A percentile compares a stretch with the other conserved stretches of the same genome.
These are phyloP conservation scores for Beaufortia kweichowensis DNA, from an alignment of 2,113 vertebrate species.

Conservation along the genomic window DNA sequence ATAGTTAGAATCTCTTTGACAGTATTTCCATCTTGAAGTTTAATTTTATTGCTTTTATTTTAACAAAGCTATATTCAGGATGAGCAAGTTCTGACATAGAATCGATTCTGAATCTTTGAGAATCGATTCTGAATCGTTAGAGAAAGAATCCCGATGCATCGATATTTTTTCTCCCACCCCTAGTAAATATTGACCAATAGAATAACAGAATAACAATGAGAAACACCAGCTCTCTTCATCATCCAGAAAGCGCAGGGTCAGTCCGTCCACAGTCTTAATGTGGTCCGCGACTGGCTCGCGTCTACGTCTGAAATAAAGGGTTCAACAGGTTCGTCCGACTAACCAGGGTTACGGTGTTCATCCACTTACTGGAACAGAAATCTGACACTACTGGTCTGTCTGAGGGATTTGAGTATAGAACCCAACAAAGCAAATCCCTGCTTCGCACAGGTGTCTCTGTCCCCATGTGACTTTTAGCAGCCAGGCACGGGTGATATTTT, in stretches of 20 bases:
- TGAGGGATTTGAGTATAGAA: conserved; percentile 49
- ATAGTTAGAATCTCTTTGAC: too few species aligned
- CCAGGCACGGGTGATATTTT: conserved; percentile 14
- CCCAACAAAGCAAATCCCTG: conserved; percentile 57
- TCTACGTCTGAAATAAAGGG: conserved; percentile 48
- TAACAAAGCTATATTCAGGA: too few species aligned
- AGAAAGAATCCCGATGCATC: too few species aligned
- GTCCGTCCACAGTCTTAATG: conserved; percentile 48
- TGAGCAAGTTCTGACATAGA: too few species aligned
- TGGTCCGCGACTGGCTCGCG: conserved; percentile 35
- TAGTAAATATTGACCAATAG: too few species aligned
- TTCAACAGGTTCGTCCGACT: conserved; percentile 48
- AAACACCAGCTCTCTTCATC: neutral
- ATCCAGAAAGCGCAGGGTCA: conserved; percentile 31
- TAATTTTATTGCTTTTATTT: too few species aligned
- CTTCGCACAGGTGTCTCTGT: conserved; percentile 49
- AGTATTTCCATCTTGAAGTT: too few species aligned
- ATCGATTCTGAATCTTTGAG: too few species aligned
- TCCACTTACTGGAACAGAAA: conserved; percentile 43
- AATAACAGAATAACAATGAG: too few species aligned
- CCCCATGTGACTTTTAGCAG: conserved; percentile 16
- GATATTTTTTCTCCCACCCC: too few species aligned
- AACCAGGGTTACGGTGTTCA: conserved; percentile 40
- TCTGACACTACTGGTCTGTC: conserved; percentile 40
- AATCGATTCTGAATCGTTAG: too few species aligned